A percentile compares a stretch with the other conserved stretches of the same genome.
Evolutionary conservation across 2,113 vertebrate species (phyloP).

Genomic region (Axis porcinus): DNA sequence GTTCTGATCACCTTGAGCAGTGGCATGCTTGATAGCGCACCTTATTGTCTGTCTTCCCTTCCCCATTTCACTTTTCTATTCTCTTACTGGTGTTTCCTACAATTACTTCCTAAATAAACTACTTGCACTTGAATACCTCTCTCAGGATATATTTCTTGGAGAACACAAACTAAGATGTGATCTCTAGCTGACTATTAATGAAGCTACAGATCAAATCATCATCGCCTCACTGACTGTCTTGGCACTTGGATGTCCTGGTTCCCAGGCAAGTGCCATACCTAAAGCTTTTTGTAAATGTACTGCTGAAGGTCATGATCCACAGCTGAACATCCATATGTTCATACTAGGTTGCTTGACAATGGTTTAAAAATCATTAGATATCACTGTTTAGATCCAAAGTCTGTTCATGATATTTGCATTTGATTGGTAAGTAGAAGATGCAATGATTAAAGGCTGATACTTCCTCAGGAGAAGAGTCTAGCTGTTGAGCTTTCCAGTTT

Average conservation of each 20-base stretch:
- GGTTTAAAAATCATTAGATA: neutral
- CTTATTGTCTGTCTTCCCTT: neutral
- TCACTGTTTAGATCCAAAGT: neutral
- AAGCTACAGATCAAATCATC: neutral
- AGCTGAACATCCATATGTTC: neutral
- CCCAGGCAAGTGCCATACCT: neutral
- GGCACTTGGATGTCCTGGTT: neutral
- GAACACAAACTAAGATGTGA: neutral
- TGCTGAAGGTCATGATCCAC: neutral
- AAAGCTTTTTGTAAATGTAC: neutral
- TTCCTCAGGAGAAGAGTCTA: conserved; percentile 7
- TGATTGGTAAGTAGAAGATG: conserved; percentile 15
- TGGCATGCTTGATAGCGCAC: neutral
- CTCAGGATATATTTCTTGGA: neutral
- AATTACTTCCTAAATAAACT: neutral
- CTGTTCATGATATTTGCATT: neutral
- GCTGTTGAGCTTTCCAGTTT: conserved; percentile 24
- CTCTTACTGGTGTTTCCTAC: neutral
- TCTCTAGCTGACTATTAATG: neutral
- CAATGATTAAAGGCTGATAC: neutral
- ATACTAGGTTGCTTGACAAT: neutral
- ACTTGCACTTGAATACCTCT: neutral
- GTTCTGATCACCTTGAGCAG: neutral
- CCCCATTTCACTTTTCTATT: neutral
- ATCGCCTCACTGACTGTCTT: neutral